Evolutionary conservation across 2,888 invertebrate species (phyloP).

Genomic region (Hirtodrosophila alboralis): DNA sequence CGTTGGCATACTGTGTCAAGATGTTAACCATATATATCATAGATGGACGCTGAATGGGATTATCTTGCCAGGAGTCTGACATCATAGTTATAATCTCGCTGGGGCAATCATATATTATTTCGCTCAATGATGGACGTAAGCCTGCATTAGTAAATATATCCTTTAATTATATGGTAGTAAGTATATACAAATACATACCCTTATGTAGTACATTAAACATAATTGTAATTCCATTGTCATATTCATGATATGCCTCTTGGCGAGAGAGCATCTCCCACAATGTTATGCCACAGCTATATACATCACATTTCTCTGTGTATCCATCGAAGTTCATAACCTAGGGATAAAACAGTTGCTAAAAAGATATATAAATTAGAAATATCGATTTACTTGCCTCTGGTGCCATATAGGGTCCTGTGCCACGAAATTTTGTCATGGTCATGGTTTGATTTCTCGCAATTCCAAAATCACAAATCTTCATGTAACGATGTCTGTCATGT

Average conservation of each 20-base stretch:
- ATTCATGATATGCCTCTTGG: neutral
- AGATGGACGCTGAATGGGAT: conserved; percentile 1
- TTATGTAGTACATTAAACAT: neutral
- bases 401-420: conserved; percentile 29
- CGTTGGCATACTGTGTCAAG: neutral
- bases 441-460: conserved; percentile 12
- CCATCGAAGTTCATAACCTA: neutral
- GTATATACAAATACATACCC: conserved; percentile 3
- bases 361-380: too few relatives aligned
- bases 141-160: conserved; percentile 5
- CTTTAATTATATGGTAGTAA: too few relatives aligned
- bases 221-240: neutral
- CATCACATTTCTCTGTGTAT: conserved; percentile 30
- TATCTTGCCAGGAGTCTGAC: conserved; percentile 6
- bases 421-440: conserved; percentile 8
- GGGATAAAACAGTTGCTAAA: neutral
- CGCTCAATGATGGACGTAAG: conserved; percentile 1
- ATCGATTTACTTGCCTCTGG: conserved; percentile 35
- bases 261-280: conserved; percentile 39
- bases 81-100: conserved; percentile 1
- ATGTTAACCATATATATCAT: neutral
- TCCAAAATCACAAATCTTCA: conserved; percentile 46
- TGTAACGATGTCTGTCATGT: neutral
- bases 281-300: conserved; percentile 23
- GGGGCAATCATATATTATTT: conserved; percentile 1